phyloP scores from a whole-genome alignment of 2,797 vertebrate genomes.

The Botia almorhae region DNA sequence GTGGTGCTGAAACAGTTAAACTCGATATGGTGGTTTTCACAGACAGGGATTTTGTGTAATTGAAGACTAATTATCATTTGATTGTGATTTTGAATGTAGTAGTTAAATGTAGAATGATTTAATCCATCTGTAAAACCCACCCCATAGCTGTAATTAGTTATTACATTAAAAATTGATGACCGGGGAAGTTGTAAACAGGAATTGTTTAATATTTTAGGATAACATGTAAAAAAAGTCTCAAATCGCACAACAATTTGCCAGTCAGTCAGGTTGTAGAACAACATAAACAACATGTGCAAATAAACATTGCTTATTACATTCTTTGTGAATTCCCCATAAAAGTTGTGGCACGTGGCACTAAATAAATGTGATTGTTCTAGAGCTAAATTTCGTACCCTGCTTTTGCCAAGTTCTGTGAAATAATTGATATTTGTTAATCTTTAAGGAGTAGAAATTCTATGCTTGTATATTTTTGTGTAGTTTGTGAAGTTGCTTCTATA shows the following conservation, averaged over 20 bases:
- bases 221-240: background rate
- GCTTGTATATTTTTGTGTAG: background rate
- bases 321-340: too few relatives aligned
- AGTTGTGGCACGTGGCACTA: too few relatives aligned
- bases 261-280: background rate
- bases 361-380: too few relatives aligned
- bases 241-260: background rate
- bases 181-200: background rate
- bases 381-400: too few relatives aligned
- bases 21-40: background rate
- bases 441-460: too few relatives aligned
- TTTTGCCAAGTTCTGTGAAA: too few relatives aligned
- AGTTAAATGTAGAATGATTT: background rate
- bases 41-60: background rate
- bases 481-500: background rate
- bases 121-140: background rate
- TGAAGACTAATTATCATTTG: constrained; percentile 2
- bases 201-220: background rate
- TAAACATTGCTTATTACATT: too few relatives aligned
- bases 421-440: too few relatives aligned
- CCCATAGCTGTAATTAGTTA: background rate
- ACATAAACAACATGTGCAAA: too few relatives aligned
- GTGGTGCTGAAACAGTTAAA: constrained; percentile 16
- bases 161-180: background rate
- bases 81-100: background rate